Base-by-base conservation (phyloP, 2,113 vertebrate genomes). In the Pterophyllum scalare region DNA sequence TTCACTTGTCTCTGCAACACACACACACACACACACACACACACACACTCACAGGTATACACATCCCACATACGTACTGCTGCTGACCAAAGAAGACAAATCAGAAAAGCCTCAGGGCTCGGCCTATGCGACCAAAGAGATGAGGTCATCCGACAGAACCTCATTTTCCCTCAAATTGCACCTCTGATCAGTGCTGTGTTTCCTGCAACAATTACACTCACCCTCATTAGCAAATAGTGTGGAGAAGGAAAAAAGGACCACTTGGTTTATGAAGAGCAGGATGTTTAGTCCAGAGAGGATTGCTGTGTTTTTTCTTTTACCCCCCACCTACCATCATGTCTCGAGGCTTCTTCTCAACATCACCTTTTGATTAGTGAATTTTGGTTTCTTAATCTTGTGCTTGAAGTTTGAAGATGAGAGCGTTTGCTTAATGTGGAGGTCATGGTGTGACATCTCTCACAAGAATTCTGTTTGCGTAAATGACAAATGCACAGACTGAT, bases 171-270 rank as follows among this genome's bases (percentile, higher is more conserved):
- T 94, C 92, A 96, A 94, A 95, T 94, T 93, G 92, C 93, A 93
- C 94, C 87, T 94, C 94, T 95, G 95, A 96, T 96, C 94, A 95
- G 91, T n/a, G 80, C 86, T 1, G 90, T 91, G 94, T 95, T 96
- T 96, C 94, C 95, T 95, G 93, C 92, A 93, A 93, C 94, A 95
- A 96, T 96, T 95, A 95, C 92, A 91, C 84, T 92, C 93, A 95
- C 92, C 93, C 94, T 95, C 95, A 96, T 96, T 94, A 95, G 94
- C 88, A 91, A 87, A 92, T 89, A 84, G 88, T 89, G 91, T 86
- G 84, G 88, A 90, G 86, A 78, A 87, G 72, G 75, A 54, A 56
- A 77, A 78, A 85, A 79, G 52, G 92, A 88, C 77, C 81, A 84
- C 82, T 92, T 85, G 87, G 80, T 94, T 88, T 84, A 88, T 54